Percentiles rank a stretch among this genome's conserved stretches.
Conservation (phyloP, 2,888 invertebrate genomes). For the Amiota minor region DNA sequence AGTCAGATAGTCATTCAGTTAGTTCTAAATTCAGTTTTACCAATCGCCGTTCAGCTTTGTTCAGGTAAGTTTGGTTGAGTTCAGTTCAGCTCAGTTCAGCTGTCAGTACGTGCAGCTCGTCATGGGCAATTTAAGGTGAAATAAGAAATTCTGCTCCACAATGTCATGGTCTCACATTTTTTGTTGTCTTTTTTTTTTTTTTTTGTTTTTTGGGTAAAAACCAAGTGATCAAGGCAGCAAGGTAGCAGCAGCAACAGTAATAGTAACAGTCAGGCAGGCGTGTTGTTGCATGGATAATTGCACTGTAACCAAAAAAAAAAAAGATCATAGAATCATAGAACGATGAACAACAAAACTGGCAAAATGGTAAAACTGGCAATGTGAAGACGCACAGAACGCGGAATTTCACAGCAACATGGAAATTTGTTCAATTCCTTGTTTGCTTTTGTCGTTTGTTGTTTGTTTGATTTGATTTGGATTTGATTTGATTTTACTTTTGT, state of each 20-base stretch:
- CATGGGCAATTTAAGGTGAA: slow-evolving; percentile 67
- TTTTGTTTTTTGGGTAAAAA: background rate
- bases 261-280: slow-evolving; percentile 35
- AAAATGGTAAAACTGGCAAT: slow-evolving; percentile 37
- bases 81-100: slow-evolving; percentile 53
- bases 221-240: background rate
- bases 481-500: slow-evolving; percentile 59
- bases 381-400: slow-evolving; percentile 46
- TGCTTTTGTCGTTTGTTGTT: slow-evolving; percentile 41
- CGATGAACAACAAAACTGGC: slow-evolving; percentile 14
- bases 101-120: slow-evolving; percentile 65
- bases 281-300: slow-evolving; percentile 55
- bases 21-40: background rate
- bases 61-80: background rate
- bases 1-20: slow-evolving; percentile 6
- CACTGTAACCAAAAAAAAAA: slow-evolving; percentile 47
- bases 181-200: background rate
- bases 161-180: slow-evolving; percentile 17
- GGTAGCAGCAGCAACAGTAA: background rate
- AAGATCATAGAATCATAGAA: slow-evolving; percentile 41
- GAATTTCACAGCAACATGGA: slow-evolving; percentile 70
- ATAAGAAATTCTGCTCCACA: slow-evolving; percentile 47
- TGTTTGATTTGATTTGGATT: slow-evolving; percentile 68
- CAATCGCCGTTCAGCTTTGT: background rate
- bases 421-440: slow-evolving; percentile 68